Conservation (phyloP, 2,113 vertebrate genomes). For the Patagioenas fasciata region DNA sequence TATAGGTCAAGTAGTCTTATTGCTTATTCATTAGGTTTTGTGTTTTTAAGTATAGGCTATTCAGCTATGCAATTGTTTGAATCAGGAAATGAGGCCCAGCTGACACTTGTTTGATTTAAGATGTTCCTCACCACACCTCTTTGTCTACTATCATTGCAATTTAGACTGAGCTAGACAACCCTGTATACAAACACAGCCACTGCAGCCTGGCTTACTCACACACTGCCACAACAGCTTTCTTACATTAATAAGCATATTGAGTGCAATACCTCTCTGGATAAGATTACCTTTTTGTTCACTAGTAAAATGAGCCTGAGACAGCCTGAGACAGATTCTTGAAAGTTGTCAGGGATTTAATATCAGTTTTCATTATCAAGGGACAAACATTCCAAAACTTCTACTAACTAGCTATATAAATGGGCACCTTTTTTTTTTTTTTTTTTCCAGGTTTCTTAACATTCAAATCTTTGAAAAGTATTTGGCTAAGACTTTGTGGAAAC, state of each 20-base stretch:
- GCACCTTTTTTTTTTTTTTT: background rate
- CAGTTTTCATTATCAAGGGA: background rate
- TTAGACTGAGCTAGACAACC: background rate
- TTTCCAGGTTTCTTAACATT: background rate
- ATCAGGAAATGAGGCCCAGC: background rate
- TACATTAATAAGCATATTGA: background rate
- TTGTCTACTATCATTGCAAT: background rate
- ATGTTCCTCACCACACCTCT: background rate
- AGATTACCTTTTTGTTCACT: background rate
- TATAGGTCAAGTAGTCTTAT: conserved; percentile 24
- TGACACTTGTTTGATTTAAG: conserved; percentile 11
- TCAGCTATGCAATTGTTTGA: conserved; percentile 24
- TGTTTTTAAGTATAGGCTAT: conserved; percentile 18
- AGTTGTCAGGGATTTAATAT: background rate
- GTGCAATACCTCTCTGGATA: background rate
- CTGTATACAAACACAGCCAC: background rate
- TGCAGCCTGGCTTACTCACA: background rate
- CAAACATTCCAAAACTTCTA: background rate
- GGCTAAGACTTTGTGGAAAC: background rate
- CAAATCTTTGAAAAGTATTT: background rate
- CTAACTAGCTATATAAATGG: background rate
- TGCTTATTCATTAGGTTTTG: conserved; percentile 36
- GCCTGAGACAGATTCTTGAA: background rate
- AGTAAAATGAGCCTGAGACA: background rate
- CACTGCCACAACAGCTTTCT: background rate